Conservation (phyloP, 2,888 invertebrate species). For the Pseudococcus viburni region DNA sequence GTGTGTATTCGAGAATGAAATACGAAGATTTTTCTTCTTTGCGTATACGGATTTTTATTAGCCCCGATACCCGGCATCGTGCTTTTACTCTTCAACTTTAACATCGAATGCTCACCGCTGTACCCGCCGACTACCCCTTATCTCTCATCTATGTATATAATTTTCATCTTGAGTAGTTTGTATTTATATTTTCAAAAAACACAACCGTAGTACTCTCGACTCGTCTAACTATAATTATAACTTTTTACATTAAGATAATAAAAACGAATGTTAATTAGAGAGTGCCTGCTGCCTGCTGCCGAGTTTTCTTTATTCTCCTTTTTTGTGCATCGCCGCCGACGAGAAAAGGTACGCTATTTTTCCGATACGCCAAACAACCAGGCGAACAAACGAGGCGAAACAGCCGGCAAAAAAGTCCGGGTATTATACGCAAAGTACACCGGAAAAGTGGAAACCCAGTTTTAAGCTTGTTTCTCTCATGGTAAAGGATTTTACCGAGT, state of each 20-base stretch:
- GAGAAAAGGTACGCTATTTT: neutral
- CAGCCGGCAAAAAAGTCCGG: neutral
- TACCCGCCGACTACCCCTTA: neutral
- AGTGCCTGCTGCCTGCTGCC: neutral
- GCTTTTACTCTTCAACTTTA: neutral
- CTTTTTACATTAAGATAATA: constrained; percentile 56
- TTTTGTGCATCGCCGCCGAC: neutral
- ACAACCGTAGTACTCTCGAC: constrained; percentile 7
- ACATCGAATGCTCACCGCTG: neutral
- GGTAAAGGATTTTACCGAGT: too few species aligned
- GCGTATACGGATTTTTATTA: neutral
- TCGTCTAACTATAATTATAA: constrained; percentile 34
- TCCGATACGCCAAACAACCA: neutral
- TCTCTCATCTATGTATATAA: neutral
- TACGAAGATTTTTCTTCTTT: constrained; percentile 29
- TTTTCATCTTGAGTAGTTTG: constrained; percentile 29
- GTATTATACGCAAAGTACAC: neutral
- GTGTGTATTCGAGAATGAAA: constrained; percentile 45
- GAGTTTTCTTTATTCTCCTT: neutral
- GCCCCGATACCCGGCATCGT: neutral
- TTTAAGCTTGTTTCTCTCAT: neutral
- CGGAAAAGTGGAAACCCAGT: neutral
- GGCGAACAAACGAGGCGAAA: neutral
- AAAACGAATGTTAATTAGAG: constrained; percentile 57
- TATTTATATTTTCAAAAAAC: constrained; percentile 33